phyloP scores from a whole-genome alignment of 1,140 invertebrate species.

The Idris sp. region DNA sequence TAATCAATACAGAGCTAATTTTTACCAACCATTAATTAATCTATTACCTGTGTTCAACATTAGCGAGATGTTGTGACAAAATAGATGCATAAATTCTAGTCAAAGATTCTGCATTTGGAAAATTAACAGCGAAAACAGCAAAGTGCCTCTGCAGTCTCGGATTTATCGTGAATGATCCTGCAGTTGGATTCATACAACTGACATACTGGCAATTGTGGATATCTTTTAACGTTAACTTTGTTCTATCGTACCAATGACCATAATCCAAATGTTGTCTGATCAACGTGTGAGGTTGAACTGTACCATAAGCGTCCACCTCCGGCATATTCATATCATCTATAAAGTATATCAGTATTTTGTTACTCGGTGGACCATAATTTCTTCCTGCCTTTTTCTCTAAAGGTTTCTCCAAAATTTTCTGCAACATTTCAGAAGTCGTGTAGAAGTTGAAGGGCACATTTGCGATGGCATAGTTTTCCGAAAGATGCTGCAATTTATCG shows the following conservation, averaged over 20 bases:
- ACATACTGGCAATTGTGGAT: slow-evolving; percentile 98
- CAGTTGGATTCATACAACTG: slow-evolving; percentile 98
- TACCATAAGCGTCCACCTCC: slow-evolving; percentile 95
- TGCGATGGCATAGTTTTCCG: slow-evolving; percentile 92
- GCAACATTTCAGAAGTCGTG: slow-evolving; percentile 96
- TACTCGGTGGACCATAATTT: slow-evolving; percentile 96
- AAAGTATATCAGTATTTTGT: slow-evolving; percentile 96
- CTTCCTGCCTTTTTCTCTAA: slow-evolving; percentile 97
- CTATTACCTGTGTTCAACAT: slow-evolving; percentile 87
- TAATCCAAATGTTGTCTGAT: slow-evolving; percentile 97
- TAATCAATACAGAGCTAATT: too few species aligned
- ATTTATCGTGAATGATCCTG: slow-evolving; percentile 97
- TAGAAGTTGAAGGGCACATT: slow-evolving; percentile 98
- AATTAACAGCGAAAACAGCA: slow-evolving; percentile 95
- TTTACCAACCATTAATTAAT: too few species aligned
- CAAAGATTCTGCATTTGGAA: slow-evolving; percentile 91
- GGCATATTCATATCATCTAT: slow-evolving; percentile 99
- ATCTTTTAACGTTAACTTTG: slow-evolving; percentile 94
- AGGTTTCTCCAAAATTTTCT: slow-evolving; percentile 96
- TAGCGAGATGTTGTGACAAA: slow-evolving; percentile 90
- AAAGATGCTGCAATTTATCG: slow-evolving; percentile 89
- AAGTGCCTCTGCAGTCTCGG: slow-evolving; percentile 95
- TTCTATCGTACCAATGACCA: slow-evolving; percentile 96
- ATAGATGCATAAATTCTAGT: slow-evolving; percentile 93
- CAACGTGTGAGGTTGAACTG: slow-evolving; percentile 96